These are phyloP conservation scores for Cassiopea xamachana DNA, from an alignment of 30 jellyfish, hydroid and myxozoan species.

Conservation along the genomic window DNA sequence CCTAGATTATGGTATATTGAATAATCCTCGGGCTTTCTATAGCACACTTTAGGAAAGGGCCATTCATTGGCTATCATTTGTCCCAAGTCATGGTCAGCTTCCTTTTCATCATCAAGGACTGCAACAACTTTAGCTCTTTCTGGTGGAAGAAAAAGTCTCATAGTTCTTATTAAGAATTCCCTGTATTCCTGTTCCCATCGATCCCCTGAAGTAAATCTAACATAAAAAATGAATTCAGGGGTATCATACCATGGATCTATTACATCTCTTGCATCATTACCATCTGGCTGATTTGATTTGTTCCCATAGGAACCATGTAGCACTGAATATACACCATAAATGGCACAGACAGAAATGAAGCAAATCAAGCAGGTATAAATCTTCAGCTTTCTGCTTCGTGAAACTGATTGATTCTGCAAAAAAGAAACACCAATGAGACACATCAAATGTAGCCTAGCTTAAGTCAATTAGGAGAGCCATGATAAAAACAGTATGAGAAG, in stretches of 20 bases:
- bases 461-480: neutral
- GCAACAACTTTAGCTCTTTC: conserved; percentile 52
- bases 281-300: neutral
- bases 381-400: neutral
- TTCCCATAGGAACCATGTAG: neutral
- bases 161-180: conserved; percentile 28
- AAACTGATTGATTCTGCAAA: neutral
- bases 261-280: neutral
- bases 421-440: neutral
- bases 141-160: conserved; percentile 64
- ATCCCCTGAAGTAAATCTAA: conserved; percentile 58
- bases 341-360: neutral
- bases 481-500: no score
- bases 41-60: conserved; percentile 71
- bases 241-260: conserved; percentile 31
- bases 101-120: conserved; percentile 63
- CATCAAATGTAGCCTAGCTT: neutral
- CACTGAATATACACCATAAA: neutral
- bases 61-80: conserved; percentile 25
- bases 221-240: conserved; percentile 57
- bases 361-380: neutral
- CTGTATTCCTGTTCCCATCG: conserved; percentile 46
- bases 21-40: conserved; percentile 41
- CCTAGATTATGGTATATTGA: conserved; percentile 48
- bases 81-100: conserved; percentile 66